Evolutionary conservation across 2,888 invertebrate species (phyloP), one percentile per base, ranked within the genome.

Genomic region (Limnephilus lunatus): DNA sequence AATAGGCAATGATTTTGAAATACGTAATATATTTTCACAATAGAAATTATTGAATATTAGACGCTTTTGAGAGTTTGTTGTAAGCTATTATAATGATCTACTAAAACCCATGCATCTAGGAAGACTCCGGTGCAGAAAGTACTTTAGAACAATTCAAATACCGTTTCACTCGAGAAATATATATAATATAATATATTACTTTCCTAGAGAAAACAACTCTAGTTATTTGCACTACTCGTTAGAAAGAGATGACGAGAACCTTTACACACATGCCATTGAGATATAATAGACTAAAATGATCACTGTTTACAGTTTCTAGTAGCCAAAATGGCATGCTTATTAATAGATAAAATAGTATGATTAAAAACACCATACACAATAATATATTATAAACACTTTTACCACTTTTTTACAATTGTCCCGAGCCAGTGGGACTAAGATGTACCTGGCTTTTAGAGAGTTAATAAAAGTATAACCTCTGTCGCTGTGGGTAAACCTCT

Each of bases 261-360:
- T 48, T 68, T n/a, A 68, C 88, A 88, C 88, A 19, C 88, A 89
- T 89, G 88, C 88, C 88, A 81, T 89, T 14, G 80, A 86, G 44
- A 44, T 86, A 86, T 86, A 44, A 86, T 25, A 81, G 35, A 35
- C 80, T 89, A 48, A 53, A 44, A 44, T 68, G 25, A 89, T 89
- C 88, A 89, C 88, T 89, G 31, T 89, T 31, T 32, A 44, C 88
- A 68, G 35, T 81, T 89, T 89, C 88, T 89, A 89, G 30, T 81
- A 89, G 88, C 88, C 88, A 81, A 89, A 44, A 89, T 89, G 88
- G 88, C 88, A 89, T 89, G 88, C 88, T 89, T 89, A 89, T 35
- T 68, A 68, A 68, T 68, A 25, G 68, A 68, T 68, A 68, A n/a
- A 68, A 68, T 68, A 68, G 5, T 68, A 68, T 68, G 7, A n/a